Evolutionary conservation across 1,140 invertebrate genomes (phyloP).

Genomic region (Drosophila melanica): DNA sequence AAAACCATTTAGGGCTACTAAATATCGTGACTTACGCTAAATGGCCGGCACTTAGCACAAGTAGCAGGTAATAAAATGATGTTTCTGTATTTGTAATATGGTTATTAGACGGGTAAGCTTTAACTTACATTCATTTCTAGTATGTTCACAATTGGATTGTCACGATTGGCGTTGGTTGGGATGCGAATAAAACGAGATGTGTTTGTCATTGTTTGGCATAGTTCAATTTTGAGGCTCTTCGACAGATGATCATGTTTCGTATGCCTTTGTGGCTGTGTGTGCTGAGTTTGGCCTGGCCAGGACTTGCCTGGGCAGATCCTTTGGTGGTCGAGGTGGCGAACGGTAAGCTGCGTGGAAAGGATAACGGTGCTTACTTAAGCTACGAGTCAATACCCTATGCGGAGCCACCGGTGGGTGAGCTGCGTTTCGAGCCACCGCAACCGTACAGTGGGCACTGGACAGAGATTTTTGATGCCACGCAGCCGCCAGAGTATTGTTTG

Average conservation of each 20-base stretch:
- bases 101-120: neutral
- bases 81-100: neutral
- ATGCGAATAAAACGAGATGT: neutral
- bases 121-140: neutral
- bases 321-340: constrained; percentile 19
- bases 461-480: constrained; percentile 13
- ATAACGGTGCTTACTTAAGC: constrained; percentile 18
- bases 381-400: constrained; percentile 39
- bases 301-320: constrained; percentile 14
- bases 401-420: constrained; percentile 18
- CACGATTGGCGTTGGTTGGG: neutral
- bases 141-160: neutral
- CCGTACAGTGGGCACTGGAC: constrained; percentile 37
- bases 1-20: neutral
- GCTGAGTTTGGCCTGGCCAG: neutral
- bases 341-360: constrained; percentile 25
- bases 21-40: neutral
- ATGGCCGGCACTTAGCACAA: neutral
- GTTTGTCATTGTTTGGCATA: neutral
- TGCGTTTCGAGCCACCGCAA: constrained; percentile 29
- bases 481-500: constrained; percentile 27
- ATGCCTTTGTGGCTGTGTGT: neutral
- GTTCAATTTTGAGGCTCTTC: neutral
- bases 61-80: neutral
- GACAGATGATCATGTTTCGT: constrained; percentile 2